These are phyloP conservation scores for Ceratitis capitata DNA, from an alignment of 1,140 invertebrate genomes.

Conservation along the genomic window DNA sequence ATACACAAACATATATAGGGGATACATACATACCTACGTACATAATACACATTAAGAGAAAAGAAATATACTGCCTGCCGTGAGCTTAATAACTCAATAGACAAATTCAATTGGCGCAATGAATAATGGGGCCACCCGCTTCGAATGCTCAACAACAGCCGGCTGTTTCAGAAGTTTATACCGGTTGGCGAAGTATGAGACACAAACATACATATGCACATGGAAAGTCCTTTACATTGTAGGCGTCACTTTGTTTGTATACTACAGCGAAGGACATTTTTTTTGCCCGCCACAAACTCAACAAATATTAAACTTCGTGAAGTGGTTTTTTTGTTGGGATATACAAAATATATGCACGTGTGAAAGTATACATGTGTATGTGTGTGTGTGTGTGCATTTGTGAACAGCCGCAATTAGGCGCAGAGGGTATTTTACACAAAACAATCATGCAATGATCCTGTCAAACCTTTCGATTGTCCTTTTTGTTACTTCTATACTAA, in stretches of 20 bases:
- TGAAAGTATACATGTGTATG: not conserved
- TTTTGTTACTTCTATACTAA: too few relatives aligned
- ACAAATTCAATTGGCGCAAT: slow-evolving; percentile 50
- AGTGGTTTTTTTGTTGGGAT: not conserved
- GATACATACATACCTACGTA: not conserved
- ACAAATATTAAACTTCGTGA: not conserved
- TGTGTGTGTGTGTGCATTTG: not conserved
- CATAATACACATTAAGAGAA: not conserved
- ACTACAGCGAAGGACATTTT: slow-evolving; percentile 20
- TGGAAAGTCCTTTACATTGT: slow-evolving; percentile 42
- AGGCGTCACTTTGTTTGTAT: slow-evolving; percentile 21
- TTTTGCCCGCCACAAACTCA: not conserved
- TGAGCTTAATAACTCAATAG: slow-evolving; percentile 64
- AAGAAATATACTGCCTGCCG: not conserved
- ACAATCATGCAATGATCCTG: slow-evolving; percentile 13
- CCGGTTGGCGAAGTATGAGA: too few relatives aligned
- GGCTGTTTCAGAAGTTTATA: slow-evolving; percentile 24
- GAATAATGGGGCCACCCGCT: slow-evolving; percentile 62
- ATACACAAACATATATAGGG: not conserved
- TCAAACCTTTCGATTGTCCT: slow-evolving; percentile 57
- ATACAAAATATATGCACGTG: not conserved
- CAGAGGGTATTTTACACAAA: slow-evolving; percentile 10
- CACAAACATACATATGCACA: not conserved
- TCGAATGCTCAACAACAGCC: slow-evolving; percentile 41
- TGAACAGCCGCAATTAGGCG: slow-evolving; percentile 14